Evolutionary conservation across 2,797 vertebrate genomes (phyloP).

Genomic region (Hybognathus amarus): DNA sequence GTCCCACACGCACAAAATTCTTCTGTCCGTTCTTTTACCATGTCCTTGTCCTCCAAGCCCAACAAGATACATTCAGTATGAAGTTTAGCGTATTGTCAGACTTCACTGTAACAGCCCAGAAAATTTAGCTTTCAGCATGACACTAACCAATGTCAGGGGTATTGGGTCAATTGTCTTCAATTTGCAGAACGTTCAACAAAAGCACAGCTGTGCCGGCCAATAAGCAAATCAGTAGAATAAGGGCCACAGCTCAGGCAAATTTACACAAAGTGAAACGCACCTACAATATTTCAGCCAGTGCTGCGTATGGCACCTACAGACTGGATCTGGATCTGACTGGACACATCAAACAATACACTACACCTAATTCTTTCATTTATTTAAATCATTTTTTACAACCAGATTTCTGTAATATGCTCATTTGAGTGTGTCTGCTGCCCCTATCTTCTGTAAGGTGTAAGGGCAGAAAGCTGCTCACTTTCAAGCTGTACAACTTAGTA

Average conservation of each 20-base stretch:
- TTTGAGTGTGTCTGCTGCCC: conserved; percentile 17
- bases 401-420: neutral
- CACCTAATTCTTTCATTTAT: conserved; percentile 47
- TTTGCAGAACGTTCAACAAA: conserved; percentile 37
- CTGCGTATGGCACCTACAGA: neutral
- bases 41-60: neutral
- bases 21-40: neutral
- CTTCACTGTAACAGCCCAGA: conserved; percentile 2
- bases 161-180: conserved; percentile 4
- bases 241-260: conserved; percentile 42
- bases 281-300: neutral
- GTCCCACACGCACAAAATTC: conserved; percentile 16
- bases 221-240: conserved; percentile 46
- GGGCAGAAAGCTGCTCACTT: conserved; percentile 20
- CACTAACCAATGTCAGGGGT: conserved; percentile 21
- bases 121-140: conserved; percentile 18
- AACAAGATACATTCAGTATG: neutral
- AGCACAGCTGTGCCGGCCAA: conserved; percentile 46
- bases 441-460: conserved; percentile 28
- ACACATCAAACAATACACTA: conserved; percentile 38
- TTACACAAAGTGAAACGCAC: conserved; percentile 37
- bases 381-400: conserved; percentile 56
- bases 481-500: conserved; percentile 21
- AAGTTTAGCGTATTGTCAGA: neutral
- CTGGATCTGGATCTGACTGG: neutral